Base-by-base conservation (phyloP, 2,888 invertebrate genomes). In the Mythimna vitellina region DNA sequence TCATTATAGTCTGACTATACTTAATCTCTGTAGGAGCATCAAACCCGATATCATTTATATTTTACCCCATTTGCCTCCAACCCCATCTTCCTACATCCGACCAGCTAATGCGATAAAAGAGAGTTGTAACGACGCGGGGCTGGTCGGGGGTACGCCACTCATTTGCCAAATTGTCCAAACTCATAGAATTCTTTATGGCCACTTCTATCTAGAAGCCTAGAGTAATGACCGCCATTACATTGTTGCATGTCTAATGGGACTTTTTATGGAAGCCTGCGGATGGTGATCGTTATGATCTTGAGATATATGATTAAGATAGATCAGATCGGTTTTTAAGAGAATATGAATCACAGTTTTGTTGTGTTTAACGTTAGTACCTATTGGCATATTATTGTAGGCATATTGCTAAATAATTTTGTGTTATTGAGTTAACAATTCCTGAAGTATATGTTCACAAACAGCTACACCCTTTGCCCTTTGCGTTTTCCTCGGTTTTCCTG, bases 111-210 rank as follows among this genome's bases (percentile, higher is more conserved):
- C 88, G 90, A 92, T 92, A 92, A 92, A 90, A 90, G 89, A 88
- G 87, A 89, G 88, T 86, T 87, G 87, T 92, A 92, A 92, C 89
- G 87, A 87, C 61, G 29, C 58, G 6, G 56, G 64, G 83, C 85
- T 83, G 85, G 78, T 60, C 75, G 20, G 42, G 60, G 84, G 83
- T 56, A 79, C 73, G 81, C 83, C 88, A 89, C 89, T 92, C 92
- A 90, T 92, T 92, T 91, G 90, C 90, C 91, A 93, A 94, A 94
- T 93, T 90, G 90, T 89, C 88, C 89, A 90, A 89, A 84, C 86
- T 60, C 84, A 84, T 83, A 83, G 81, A 85, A 83, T 83, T 83
- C 78, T 84, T 85, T 86, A 85, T 85, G 56, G 67, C 76, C 84
- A 76, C 86, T 83, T 83, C 63, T 83, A 83, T 84, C 86, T 83